phyloP scores from a whole-genome alignment of 2,797 vertebrate genomes.

The Sphenodon punctatus region DNA sequence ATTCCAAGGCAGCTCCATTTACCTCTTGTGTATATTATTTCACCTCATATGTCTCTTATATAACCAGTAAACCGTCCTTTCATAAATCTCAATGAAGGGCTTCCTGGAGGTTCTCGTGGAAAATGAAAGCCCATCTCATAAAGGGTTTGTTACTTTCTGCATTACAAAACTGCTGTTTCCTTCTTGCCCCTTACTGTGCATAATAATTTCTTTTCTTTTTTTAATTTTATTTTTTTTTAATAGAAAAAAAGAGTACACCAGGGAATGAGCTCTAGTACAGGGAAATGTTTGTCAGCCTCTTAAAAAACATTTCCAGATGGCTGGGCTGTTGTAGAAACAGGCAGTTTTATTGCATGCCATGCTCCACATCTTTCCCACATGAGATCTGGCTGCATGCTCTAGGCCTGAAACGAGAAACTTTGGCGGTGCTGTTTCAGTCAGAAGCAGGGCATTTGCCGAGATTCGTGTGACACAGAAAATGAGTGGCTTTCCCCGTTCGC shows the following conservation, averaged over 20 bases:
- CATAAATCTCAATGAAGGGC: slow-evolving; percentile 67
- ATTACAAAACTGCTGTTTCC: not conserved
- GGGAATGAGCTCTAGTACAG: not conserved
- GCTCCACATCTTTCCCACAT: slow-evolving; percentile 9
- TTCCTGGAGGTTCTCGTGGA: slow-evolving; percentile 26
- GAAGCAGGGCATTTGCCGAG: too few relatives aligned
- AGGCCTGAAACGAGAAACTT: too few relatives aligned
- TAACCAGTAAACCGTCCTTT: slow-evolving; percentile 66
- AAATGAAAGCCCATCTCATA: not conserved
- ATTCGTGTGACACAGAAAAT: too few relatives aligned
- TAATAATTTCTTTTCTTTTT: not conserved
- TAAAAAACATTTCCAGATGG: slow-evolving; percentile 7
- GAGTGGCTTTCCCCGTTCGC: too few relatives aligned
- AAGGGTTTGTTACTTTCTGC: not conserved
- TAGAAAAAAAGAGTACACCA: not conserved
- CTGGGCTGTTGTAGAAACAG: slow-evolving; percentile 35
- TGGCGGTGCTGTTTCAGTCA: too few relatives aligned
- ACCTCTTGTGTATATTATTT: slow-evolving; percentile 63
- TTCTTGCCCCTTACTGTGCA: not conserved
- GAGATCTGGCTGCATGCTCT: slow-evolving; percentile 5
- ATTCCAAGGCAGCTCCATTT: slow-evolving; percentile 66
- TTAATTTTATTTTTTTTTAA: not conserved
- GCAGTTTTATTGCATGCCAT: not conserved
- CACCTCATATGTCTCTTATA: slow-evolving; percentile 65
- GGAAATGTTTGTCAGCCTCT: slow-evolving; percentile 1